These are phyloP conservation scores for Rhinoderma darwinii DNA, from an alignment of 2,113 vertebrate species.

Conservation along the genomic window DNA sequence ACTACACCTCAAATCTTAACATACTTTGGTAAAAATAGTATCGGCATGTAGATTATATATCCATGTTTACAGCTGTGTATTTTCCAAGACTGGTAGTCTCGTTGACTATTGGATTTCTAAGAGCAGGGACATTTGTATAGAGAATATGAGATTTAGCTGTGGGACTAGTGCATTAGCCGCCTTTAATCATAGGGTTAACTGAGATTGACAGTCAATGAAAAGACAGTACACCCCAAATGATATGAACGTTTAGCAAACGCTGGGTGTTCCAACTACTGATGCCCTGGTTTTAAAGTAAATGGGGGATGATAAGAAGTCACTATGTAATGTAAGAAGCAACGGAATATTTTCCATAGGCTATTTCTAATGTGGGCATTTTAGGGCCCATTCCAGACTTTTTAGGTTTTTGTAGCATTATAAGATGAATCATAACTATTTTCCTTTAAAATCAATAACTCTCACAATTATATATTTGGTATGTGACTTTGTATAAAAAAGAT, in stretches of 20 bases:
- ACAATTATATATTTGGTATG: no score
- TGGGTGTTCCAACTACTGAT: background rate
- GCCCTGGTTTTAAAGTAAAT: background rate
- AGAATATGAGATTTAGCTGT: background rate
- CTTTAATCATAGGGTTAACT: background rate
- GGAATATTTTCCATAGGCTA: background rate
- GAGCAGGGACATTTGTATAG: background rate
- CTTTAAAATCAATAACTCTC: no score
- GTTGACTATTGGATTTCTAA: background rate
- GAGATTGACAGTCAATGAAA: background rate
- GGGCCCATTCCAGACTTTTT: background rate
- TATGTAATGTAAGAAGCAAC: background rate
- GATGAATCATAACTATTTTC: background rate
- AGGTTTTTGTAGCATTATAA: background rate
- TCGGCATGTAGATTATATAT: background rate
- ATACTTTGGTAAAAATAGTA: background rate
- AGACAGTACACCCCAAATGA: background rate
- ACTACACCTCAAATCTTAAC: conserved; percentile 31
- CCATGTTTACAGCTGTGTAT: background rate
- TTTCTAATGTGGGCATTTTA: background rate
- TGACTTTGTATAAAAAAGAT: background rate
- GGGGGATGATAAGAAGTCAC: background rate
- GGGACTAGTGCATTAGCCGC: conserved; percentile 22
- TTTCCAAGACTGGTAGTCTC: background rate
- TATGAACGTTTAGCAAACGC: background rate